Conservation (phyloP, 2,888 invertebrate genomes). For the Caenorhabditis zanzibari region DNA sequence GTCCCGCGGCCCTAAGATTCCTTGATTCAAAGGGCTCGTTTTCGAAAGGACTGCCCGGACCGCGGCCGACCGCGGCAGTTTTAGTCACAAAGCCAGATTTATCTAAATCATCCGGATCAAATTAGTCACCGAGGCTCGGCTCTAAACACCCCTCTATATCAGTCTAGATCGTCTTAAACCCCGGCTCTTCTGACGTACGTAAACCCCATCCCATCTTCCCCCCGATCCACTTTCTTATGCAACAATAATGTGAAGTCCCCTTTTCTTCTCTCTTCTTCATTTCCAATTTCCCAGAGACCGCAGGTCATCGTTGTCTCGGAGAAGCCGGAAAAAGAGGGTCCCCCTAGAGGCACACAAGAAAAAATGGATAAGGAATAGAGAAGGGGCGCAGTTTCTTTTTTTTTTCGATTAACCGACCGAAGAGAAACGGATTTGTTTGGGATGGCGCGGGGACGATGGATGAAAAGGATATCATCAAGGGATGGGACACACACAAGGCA, state of each 20-base stretch:
- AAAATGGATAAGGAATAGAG: conserved; percentile 19
- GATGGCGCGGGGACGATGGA: too few species aligned
- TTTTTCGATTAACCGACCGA: conserved; percentile 58
- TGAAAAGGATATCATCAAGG: conserved; percentile 37
- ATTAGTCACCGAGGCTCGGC: not conserved
- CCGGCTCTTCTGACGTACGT: conserved; percentile 35
- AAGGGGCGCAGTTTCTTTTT: not conserved
- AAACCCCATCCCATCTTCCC: not conserved
- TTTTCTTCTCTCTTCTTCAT: not conserved
- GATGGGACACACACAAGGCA: not conserved
- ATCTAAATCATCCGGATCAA: not conserved
- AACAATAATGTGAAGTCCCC: conserved; percentile 48
- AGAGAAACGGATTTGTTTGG: conserved; percentile 46
- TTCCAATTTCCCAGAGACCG: conserved; percentile 47
- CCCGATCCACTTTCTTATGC: conserved; percentile 44
- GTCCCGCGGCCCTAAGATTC: too few species aligned
- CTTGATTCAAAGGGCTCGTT: too few species aligned
- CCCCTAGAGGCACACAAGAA: conserved; percentile 30
- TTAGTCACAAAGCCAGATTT: too few species aligned
- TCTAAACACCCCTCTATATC: not conserved
- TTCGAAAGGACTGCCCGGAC: too few species aligned
- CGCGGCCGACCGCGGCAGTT: too few species aligned
- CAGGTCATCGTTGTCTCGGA: conserved; percentile 29
- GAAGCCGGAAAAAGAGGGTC: not conserved
- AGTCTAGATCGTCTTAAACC: not conserved